Base-by-base conservation (phyloP, 2,113 vertebrate species). In the Hemicordylus capensis region DNA sequence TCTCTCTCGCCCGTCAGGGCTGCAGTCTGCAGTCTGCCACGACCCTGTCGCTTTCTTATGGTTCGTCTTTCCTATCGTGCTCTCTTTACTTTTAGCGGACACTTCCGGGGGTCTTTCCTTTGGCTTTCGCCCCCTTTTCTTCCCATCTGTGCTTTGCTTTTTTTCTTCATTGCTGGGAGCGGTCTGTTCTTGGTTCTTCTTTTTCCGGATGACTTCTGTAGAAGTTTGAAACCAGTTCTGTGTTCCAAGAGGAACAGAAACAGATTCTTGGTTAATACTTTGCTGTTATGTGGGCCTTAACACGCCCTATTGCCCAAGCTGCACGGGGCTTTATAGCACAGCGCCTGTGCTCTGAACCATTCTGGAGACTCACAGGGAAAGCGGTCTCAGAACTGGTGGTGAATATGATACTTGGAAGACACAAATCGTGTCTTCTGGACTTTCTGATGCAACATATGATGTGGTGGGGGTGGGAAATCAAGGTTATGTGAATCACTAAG, bases 191-290 rank as follows among this genome's bases (percentile, higher is more conserved):
- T 95, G 97, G 90, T 74, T 96, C 91, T 97, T 98, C 92, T 95
- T 98, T 92, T 95, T 97, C 91, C 96, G 92, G 59, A 94, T 95
- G 24, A 96, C 94, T 64, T 98, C 97, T 76, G 94, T 93, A 2
- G 97, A 97, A 58, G 98, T 97, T 42, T 98, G 97, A 94, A 99
- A 99, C 98, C 98, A 99, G 96, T 99, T 99, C 98, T 99, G 87
- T 22, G n/a, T 66, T 81, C 81, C 0, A 0, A 51, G 66, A 42
- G 9, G 61, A 17, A 84, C 4, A 51, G 74, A 75, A 10, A 63
- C 73, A 4, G 24, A n/a, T 42, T 7, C 0, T 0, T 14, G 12
- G 34, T 94, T 88, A 90, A 86, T n/a, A 14, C 1, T 54, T 54
- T 54, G 17, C 17, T 54, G 51, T 54, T 54, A 54, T 10, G 51